These are phyloP conservation scores for Gymnocheta viridis DNA, from an alignment of 2,888 invertebrate species.

Conservation along the genomic window DNA sequence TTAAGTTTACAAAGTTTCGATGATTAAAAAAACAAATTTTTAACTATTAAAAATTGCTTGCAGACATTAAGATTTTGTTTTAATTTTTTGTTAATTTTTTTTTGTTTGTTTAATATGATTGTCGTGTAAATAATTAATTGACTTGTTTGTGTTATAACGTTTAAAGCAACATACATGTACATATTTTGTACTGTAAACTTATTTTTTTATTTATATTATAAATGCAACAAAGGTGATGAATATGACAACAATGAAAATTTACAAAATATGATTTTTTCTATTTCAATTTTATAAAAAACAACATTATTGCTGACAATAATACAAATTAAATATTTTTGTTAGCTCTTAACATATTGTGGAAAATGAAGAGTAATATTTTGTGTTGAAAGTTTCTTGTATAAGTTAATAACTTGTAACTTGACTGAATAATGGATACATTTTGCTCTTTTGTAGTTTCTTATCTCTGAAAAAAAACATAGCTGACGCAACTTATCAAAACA, in stretches of 20 bases:
- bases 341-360: too few species aligned
- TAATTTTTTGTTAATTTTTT: slow-evolving; percentile 24
- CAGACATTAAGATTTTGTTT: slow-evolving; percentile 28
- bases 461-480: not conserved
- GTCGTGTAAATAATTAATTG: slow-evolving; percentile 30
- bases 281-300: not conserved
- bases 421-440: not conserved
- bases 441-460: not conserved
- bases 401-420: not conserved
- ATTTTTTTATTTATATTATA: not conserved
- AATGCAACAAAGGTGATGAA: not conserved
- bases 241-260: not conserved
- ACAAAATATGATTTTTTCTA: not conserved
- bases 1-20: not conserved
- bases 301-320: not conserved
- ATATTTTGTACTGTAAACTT: not conserved
- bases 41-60: not conserved
- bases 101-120: slow-evolving; percentile 16
- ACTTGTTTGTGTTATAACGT: slow-evolving; percentile 28
- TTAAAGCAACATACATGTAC: not conserved
- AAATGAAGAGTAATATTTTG: not conserved
- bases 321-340: not conserved
- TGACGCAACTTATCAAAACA: not conserved
- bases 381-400: not conserved
- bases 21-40: not conserved